Evolutionary conservation across 2,888 invertebrate genomes (phyloP).

Genomic region (Gortyna flavago): DNA sequence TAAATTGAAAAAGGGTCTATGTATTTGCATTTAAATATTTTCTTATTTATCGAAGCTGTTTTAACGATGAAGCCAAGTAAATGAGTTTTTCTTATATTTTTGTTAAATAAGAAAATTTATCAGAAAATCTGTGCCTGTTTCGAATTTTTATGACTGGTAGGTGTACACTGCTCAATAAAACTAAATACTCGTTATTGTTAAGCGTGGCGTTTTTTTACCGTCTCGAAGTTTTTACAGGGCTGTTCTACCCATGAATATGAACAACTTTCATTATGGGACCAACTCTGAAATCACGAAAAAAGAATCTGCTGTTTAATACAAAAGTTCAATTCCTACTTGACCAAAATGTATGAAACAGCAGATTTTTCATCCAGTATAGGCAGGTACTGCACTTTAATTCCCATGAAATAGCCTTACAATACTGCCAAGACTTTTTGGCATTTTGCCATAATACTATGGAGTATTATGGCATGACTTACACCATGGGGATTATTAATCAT

Average conservation of each 20-base stretch:
- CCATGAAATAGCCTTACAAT: conserved; percentile 27
- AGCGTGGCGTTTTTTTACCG: too few relatives aligned
- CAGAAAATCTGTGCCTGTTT: too few relatives aligned
- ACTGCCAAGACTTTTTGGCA: conserved; percentile 42
- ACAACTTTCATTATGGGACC: too few relatives aligned
- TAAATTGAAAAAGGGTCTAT: conserved; percentile 66
- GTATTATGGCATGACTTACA: conserved; percentile 19
- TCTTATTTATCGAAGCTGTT: conserved; percentile 50
- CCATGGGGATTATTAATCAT: conserved; percentile 21
- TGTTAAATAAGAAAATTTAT: neutral
- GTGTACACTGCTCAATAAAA: too few relatives aligned
- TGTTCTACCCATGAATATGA: too few relatives aligned
- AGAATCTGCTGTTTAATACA: too few relatives aligned
- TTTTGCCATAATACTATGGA: conserved; percentile 28
- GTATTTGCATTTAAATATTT: conserved; percentile 63
- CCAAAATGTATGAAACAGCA: too few relatives aligned
- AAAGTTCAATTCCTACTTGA: too few relatives aligned
- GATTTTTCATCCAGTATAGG: too few relatives aligned
- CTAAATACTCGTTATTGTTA: too few relatives aligned
- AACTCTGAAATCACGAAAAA: too few relatives aligned
- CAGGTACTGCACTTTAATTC: conserved; percentile 18
- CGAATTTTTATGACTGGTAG: neutral
- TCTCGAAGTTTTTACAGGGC: too few relatives aligned
- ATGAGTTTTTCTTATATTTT: conserved; percentile 28
- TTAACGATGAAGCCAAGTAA: conserved; percentile 43